Evolutionary conservation across 2,797 vertebrate genomes (phyloP).

Genomic region (Sebastolobus altivelis): DNA sequence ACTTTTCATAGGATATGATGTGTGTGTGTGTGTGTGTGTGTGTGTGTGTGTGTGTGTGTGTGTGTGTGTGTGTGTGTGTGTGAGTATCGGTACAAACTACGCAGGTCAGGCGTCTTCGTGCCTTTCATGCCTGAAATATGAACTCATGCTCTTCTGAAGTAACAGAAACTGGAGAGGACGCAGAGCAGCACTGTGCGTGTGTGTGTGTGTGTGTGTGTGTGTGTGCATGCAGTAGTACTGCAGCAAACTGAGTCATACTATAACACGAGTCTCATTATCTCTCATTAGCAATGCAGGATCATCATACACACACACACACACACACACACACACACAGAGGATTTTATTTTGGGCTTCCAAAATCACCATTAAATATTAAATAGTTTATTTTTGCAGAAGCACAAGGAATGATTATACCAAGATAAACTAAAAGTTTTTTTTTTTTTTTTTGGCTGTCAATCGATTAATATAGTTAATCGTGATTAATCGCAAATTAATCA

Average conservation of each 20-base stretch:
- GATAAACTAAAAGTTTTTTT: background rate
- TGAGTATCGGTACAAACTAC: background rate
- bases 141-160: conserved; percentile 15
- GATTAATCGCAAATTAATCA: no score
- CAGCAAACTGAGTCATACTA: conserved; percentile 28
- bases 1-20: background rate
- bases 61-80: background rate
- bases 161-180: conserved; percentile 12
- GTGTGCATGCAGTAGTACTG: conserved; percentile 6
- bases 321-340: background rate
- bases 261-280: background rate
- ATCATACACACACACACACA: background rate
- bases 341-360: conserved; percentile 27
- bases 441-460: background rate
- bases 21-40: background rate
- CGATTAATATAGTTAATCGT: no score
- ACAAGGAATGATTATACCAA: background rate
- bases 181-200: conserved; percentile 3
- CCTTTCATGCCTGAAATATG: conserved; percentile 43
- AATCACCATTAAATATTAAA: conserved; percentile 35
- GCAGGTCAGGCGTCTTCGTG: conserved; percentile 10
- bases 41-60: background rate
- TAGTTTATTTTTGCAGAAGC: conserved; percentile 17
- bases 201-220: conserved; percentile 12
- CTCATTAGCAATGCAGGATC: background rate